Percentiles rank a stretch among this genome's conserved stretches.
Conservation (phyloP, 2,797 vertebrate genomes). For the Danionella dracula region DNA sequence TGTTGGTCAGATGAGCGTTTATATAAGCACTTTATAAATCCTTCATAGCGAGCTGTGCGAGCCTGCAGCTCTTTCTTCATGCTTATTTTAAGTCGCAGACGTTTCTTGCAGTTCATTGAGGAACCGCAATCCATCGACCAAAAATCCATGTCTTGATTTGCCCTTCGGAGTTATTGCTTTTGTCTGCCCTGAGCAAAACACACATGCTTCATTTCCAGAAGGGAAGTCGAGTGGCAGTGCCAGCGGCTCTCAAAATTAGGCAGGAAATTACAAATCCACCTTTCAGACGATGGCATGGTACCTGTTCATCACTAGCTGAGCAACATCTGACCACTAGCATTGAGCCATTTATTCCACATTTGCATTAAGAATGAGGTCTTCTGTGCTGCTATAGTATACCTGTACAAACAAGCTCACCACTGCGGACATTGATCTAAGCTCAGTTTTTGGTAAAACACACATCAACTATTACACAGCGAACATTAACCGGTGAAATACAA, state of each 20-base stretch:
- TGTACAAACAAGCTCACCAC: neutral
- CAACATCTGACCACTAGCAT: neutral
- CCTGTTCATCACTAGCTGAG: slow-evolving; percentile 38
- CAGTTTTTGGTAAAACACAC: neutral
- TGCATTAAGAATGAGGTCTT: neutral
- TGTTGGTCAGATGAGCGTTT: slow-evolving; percentile 50
- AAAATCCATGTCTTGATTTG: slow-evolving; percentile 31
- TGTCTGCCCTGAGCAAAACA: slow-evolving; percentile 45
- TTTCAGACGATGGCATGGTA: slow-evolving; percentile 44
- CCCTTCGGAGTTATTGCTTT: slow-evolving; percentile 38
- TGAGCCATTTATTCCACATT: neutral
- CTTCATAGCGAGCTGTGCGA: slow-evolving; percentile 35
- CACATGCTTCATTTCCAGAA: slow-evolving; percentile 45
- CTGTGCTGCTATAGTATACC: neutral
- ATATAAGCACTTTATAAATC: slow-evolving; percentile 67
- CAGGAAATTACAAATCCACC: slow-evolving; percentile 51
- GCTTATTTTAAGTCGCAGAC: slow-evolving; percentile 63
- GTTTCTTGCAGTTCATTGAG: slow-evolving; percentile 57
- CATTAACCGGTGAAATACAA: neutral
- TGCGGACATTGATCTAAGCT: neutral
- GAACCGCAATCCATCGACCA: slow-evolving; percentile 57
- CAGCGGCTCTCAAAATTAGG: slow-evolving; percentile 29
- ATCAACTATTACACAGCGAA: too few species aligned
- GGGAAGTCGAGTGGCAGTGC: slow-evolving; percentile 21
- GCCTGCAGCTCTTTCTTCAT: slow-evolving; percentile 30